Evolutionary conservation across 2,888 invertebrate species (phyloP).

Genomic region (Megaustenia siamemsis): DNA sequence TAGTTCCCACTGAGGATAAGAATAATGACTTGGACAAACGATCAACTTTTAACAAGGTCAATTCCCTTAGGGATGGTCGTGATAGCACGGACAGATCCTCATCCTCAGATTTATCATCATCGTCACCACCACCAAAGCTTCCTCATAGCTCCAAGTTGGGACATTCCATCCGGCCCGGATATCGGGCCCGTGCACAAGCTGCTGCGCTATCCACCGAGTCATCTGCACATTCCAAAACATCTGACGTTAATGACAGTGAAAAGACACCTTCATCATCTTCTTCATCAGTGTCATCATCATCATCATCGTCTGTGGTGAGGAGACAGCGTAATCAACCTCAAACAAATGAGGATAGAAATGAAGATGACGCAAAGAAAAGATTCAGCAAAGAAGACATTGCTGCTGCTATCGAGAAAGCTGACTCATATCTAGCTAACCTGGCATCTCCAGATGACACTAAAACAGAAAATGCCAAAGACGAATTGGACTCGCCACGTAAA

Average conservation of each 20-base stretch:
- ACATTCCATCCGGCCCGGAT: constrained; percentile 51
- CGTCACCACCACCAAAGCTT: constrained; percentile 14
- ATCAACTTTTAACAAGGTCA: not conserved
- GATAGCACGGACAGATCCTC: not conserved
- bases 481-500: constrained; percentile 57
- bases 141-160: constrained; percentile 48
- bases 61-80: not conserved
- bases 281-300: constrained; percentile 18
- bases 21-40: not conserved
- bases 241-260: not conserved
- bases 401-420: constrained; percentile 69
- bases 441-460: constrained; percentile 61
- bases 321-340: constrained; percentile 52
- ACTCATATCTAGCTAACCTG: constrained; percentile 66
- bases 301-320: constrained; percentile 34
- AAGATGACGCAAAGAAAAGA: constrained; percentile 60
- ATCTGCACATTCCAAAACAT: constrained; percentile 54
- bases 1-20: constrained; percentile 3
- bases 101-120: not conserved
- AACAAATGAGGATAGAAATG: constrained; percentile 51
- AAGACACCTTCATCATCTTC: constrained; percentile 16
- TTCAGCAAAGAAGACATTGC: constrained; percentile 72
- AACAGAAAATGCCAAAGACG: constrained; percentile 50
- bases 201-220: constrained; percentile 43
- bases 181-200: constrained; percentile 35